These are phyloP conservation scores for Pecten maximus DNA, from an alignment of 2,888 invertebrate species.

Conservation along the genomic window DNA sequence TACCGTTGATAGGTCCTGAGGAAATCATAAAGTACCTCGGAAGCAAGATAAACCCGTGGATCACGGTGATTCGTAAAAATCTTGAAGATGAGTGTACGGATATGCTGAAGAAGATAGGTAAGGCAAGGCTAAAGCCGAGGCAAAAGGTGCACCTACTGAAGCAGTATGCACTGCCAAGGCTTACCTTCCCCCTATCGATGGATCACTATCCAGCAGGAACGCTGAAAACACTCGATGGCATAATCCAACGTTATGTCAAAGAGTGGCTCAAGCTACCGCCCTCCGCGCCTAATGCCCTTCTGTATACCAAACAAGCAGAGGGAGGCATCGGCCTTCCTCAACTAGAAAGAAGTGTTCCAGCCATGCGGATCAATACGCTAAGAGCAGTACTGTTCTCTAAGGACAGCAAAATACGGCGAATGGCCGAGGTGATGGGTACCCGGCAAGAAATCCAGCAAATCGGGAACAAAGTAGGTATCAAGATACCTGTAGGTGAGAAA, in stretches of 20 bases:
- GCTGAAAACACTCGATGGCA: constrained; percentile 23
- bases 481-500: background rate
- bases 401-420: constrained; percentile 33
- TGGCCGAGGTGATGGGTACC: constrained; percentile 36
- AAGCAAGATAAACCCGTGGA: constrained; percentile 43
- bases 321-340: constrained; percentile 43
- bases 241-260: constrained; percentile 1
- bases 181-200: constrained; percentile 40
- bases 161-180: constrained; percentile 44
- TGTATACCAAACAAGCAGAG: background rate
- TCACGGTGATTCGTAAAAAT: background rate
- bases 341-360: background rate
- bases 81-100: background rate
- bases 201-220: constrained; percentile 5
- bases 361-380: constrained; percentile 40
- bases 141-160: constrained; percentile 48
- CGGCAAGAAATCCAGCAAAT: background rate
- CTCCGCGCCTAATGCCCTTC: constrained; percentile 19
- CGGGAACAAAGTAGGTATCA: background rate
- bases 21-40: constrained; percentile 46
- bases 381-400: background rate
- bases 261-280: constrained; percentile 36
- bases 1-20: constrained; percentile 36
- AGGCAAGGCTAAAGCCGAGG: constrained; percentile 41
- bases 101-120: constrained; percentile 3